A percentile compares a stretch with the other conserved stretches of the same genome.
Conservation (phyloP, 2,113 vertebrate genomes). For the Varanus salvator region DNA sequence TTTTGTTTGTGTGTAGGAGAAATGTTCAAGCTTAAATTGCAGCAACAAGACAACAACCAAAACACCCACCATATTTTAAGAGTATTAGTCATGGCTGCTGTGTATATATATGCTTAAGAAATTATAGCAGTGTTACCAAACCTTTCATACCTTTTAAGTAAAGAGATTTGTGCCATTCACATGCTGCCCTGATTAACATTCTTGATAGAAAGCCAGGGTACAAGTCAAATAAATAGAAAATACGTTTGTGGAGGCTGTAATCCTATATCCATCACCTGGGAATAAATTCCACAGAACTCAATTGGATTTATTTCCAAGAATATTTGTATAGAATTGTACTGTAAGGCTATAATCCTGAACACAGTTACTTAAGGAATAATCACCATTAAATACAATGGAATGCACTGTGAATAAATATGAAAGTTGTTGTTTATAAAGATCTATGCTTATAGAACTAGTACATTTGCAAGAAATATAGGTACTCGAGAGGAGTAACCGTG, state of each 20-base stretch:
- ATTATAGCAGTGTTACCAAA: background rate
- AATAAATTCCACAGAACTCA: background rate
- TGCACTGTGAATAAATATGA: background rate
- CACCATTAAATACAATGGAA: background rate
- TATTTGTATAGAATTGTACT: no score
- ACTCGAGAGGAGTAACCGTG: background rate
- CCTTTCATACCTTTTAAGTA: background rate
- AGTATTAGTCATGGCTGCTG: background rate
- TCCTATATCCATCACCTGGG: background rate
- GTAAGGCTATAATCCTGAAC: no score
- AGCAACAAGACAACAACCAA: background rate
- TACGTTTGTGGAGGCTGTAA: no score
- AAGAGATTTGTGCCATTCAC: background rate
- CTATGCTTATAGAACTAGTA: background rate
- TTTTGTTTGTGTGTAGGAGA: background rate
- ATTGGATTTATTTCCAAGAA: background rate
- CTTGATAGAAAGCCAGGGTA: no score
- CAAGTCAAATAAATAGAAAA: background rate
- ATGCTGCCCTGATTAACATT: background rate
- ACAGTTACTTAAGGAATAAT: background rate
- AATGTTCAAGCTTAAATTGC: background rate
- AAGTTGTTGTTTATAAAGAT: background rate
- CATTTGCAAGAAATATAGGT: background rate
- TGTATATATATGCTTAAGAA: background rate
- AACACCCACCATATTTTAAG: background rate